These are phyloP conservation scores for Girardinichthys multiradiatus DNA, from an alignment of 2,113 vertebrate species.

Conservation along the genomic window DNA sequence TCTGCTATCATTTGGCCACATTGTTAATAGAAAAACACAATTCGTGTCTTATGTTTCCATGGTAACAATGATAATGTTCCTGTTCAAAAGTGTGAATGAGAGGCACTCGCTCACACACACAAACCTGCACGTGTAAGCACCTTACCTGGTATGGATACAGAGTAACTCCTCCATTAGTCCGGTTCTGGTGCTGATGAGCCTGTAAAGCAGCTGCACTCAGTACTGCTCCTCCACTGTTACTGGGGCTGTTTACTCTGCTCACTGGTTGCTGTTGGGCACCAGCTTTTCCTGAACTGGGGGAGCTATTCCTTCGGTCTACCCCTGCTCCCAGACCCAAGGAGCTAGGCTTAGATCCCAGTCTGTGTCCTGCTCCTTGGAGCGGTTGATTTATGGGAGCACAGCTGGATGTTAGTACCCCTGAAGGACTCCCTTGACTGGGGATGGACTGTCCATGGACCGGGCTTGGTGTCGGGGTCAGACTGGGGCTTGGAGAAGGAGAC, in stretches of 20 bases:
- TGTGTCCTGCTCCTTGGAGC: conserved; percentile 75
- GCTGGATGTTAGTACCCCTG: conserved; percentile 41
- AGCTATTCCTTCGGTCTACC: conserved; percentile 87
- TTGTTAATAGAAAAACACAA: not conserved
- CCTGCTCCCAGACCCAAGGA: conserved; percentile 88
- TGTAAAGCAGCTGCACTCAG: conserved; percentile 85
- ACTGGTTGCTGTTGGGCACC: conserved; percentile 73
- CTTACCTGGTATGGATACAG: conserved; percentile 96
- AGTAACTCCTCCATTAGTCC: conserved; percentile 91
- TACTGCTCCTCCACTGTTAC: conserved; percentile 70
- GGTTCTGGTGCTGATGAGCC: conserved; percentile 88
- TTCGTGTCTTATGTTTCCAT: conserved; percentile 12
- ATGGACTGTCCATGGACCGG: conserved; percentile 62
- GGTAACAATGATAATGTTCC: not conserved
- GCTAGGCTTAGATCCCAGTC: conserved; percentile 90
- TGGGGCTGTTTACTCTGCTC: conserved; percentile 82
- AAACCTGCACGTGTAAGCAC: conserved; percentile 2
- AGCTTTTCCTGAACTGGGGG: conserved; percentile 86
- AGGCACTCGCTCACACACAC: not conserved
- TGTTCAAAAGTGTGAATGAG: not conserved
- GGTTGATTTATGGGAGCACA: conserved; percentile 39
- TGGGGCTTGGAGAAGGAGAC: conserved; percentile 68
- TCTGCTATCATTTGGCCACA: conserved; percentile 4
- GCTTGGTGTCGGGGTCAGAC: conserved; percentile 68
- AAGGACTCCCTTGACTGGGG: conserved; percentile 55